Evolutionary conservation across 2,797 vertebrate genomes (phyloP).

Genomic region (Xyrichtys novacula): DNA sequence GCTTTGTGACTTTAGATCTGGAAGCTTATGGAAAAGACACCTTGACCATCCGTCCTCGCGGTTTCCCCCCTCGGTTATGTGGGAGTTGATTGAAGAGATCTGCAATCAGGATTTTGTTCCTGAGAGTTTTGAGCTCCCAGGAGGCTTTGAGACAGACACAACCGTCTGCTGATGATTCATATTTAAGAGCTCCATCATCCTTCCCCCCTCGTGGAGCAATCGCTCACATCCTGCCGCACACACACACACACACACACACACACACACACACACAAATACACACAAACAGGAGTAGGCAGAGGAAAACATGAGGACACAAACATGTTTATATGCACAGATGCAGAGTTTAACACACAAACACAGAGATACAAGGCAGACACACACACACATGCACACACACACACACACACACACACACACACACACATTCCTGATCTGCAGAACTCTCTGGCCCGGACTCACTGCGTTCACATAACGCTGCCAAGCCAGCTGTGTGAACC

Average conservation of each 20-base stretch:
- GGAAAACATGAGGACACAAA: constrained; percentile 24
- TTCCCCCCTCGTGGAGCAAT: constrained; percentile 52
- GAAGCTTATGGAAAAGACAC: constrained; percentile 42
- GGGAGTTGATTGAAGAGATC: constrained; percentile 70
- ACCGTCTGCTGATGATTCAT: constrained; percentile 71
- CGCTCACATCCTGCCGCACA: constrained; percentile 64
- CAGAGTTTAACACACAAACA: constrained; percentile 6
- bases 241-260: no score
- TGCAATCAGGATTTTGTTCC: constrained; percentile 63
- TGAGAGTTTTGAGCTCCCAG: constrained; percentile 54
- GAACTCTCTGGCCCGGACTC: constrained; percentile 51
- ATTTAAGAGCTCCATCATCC: constrained; percentile 66
- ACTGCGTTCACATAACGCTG: constrained; percentile 36
- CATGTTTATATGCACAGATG: constrained; percentile 29
- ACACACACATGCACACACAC: no score
- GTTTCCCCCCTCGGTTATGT: constrained; percentile 36
- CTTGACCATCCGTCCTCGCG: constrained; percentile 32
- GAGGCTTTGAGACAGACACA: constrained; percentile 52
- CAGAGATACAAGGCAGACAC: no score
- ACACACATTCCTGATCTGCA: constrained; percentile 55
- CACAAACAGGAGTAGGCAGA: no score
- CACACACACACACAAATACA: constrained; percentile 31
- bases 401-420: constrained; percentile 35
- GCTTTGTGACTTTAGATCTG: constrained; percentile 15
- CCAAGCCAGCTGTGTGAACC: constrained; percentile 68